Evolutionary conservation across 2,797 vertebrate genomes (phyloP), one percentile per base, ranked within the genome.

Genomic region (Lemur catta): DNA sequence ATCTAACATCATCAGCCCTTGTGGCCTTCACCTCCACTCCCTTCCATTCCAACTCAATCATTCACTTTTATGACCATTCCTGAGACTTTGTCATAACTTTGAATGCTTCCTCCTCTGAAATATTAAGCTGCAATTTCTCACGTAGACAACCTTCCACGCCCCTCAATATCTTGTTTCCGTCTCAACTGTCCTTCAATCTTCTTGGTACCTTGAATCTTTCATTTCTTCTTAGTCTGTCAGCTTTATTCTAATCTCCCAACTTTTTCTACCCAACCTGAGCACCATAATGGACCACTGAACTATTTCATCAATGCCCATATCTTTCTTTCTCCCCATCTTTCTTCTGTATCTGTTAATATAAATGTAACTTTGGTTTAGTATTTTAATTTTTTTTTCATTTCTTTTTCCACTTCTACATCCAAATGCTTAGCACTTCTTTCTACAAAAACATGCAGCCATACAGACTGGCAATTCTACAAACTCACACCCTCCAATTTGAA

Each of bases 311-410:
- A 17, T 71, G 15, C 11, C 33, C 22, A 33, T 12, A 61, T 17
- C 76, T 80, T 48, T 14, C 20, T 79, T 52, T 43, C 26, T 26
- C 69, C 30, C 8, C 6, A 26, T 71, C 10, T 89, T 93, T 75
- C 41, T 28, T 61, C 10, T 52, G 74, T 67, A 41, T 57, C 20
- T 71, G 2, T 48, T 75, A 61, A 78, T 43, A 63, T 15, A 82
- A 84, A 59, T 46, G 55, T 79, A 93, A 72, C 13, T 89, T 91
- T 59, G 71, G 20, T 61, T 93, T 94, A 87, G 4, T 26, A 59
- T 84, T 63, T 82, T 76, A 50, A 50, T 67, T 48, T 91, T 35
- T 86, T 35, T 95, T 67, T 93, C 33, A 61, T 61, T 89, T 90
- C 33, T 57, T 75, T 43, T 75, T 26, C 35, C 35, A 84, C 26